Evolutionary conservation across 2,797 vertebrate species (phyloP), one percentile per base, ranked within the genome.

Genomic region (Acipenser oxyrinchus): DNA sequence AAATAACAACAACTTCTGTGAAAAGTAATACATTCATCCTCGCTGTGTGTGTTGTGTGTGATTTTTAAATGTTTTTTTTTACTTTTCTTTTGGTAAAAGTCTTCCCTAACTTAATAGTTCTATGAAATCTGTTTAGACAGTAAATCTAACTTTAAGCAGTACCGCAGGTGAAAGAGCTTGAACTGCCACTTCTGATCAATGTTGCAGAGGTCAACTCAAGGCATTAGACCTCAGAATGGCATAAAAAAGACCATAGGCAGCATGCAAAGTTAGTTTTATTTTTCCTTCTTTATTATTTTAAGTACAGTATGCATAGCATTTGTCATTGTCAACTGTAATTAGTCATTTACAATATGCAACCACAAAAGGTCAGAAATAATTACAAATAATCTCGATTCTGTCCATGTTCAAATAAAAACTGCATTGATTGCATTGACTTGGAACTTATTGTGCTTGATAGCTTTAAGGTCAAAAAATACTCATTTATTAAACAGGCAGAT

Each of bases 151-250:
- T 72, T 60, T 48, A 67, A 72, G 72, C 63, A 82, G 71, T 71
- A 80, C 82, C 80, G 73, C 68, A 78, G 82, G 75, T 80, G 80
- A 80, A 76, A 72, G 74, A 69, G 75, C 73, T 74, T 69, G 72
- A 74, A 66, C 72, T 84, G 84, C 82, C 87, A 86, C 78, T 60
- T 85, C 75, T 76, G 81, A 88, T 88, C 83, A 88, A 72, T 73
- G 65, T 78, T 3, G 23, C 23, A 37, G 23, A 37, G 23, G 23
- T 37, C 23, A 37, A 2, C 23, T 37, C 23, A 37, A 37, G 1
- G 23, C 2, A 37, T 37, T 37, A 37, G 23, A 4, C 23, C 23
- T 37, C 23, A 37, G 23, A 37, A 37, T 3, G 23, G 23, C 23
- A 37, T 37, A 37, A 37, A 37, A 37, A 76, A 79, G 74, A 78